Conservation (phyloP, 2,113 vertebrate species). For the Natator depressus region DNA sequence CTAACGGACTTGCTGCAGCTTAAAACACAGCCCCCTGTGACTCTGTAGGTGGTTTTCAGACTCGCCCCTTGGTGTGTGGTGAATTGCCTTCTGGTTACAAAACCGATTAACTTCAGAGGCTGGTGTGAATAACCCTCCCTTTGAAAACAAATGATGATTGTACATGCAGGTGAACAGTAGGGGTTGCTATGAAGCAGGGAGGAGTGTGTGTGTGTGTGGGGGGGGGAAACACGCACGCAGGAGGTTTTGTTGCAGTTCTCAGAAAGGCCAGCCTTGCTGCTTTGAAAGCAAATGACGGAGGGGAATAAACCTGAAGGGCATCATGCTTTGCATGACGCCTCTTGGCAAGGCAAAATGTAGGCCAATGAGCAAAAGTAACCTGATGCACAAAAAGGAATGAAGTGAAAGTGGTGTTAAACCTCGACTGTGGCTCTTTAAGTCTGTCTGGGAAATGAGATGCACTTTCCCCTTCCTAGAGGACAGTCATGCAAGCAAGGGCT, state of each 20-base stretch:
- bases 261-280: rapidly evolving
- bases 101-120: rapidly evolving
- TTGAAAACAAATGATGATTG: background rate
- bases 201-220: rapidly evolving
- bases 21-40: rapidly evolving
- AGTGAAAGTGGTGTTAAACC: background rate
- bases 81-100: rapidly evolving
- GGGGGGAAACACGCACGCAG: rapidly evolving
- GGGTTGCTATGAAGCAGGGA: background rate
- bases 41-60: background rate
- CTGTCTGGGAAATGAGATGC: background rate
- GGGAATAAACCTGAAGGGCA: background rate
- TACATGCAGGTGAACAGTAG: rapidly evolving
- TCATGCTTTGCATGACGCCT: background rate
- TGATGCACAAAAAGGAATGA: background rate
- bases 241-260: rapidly evolving
- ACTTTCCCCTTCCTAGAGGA: background rate
- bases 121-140: background rate
- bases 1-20: rapidly evolving
- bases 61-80: background rate
- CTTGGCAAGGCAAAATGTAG: background rate
- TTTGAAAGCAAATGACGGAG: background rate
- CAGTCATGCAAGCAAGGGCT: rapidly evolving
- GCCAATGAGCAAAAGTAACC: background rate
- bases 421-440: slow-evolving; percentile 17